phyloP scores from a whole-genome alignment of 2,113 vertebrate species.

The Cervus canadensis region DNA sequence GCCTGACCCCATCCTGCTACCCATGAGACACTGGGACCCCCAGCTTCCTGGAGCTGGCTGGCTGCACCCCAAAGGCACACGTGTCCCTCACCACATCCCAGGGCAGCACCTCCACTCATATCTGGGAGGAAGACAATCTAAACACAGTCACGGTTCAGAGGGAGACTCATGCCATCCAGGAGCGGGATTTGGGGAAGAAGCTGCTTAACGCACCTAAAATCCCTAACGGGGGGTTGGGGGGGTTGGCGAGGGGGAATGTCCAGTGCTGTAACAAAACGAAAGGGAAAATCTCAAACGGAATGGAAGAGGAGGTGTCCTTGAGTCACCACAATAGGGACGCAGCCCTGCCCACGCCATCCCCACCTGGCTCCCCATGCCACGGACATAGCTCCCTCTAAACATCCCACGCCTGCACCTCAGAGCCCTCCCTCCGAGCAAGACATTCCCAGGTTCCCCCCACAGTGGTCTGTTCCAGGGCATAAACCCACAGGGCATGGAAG shows the following conservation, averaged over 20 bases:
- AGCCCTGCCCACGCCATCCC: neutral
- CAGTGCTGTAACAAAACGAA: neutral
- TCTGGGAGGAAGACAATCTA: no score
- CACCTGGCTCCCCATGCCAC: neutral
- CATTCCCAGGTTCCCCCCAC: accelerated
- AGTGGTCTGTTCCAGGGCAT: accelerated
- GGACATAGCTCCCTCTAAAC: accelerated
- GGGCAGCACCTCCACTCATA: accelerated
- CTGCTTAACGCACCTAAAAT: neutral
- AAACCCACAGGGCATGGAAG: neutral
- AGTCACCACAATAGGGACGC: accelerated
- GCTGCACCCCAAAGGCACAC: no score
- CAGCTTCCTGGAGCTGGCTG: neutral
- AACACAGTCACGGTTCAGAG: neutral
- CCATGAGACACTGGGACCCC: neutral
- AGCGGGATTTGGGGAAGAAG: neutral
- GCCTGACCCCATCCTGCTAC: neutral
- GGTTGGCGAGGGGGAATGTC: accelerated
- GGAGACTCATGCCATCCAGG: accelerated
- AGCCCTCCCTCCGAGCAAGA: accelerated
- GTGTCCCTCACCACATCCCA: neutral
- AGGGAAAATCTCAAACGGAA: neutral
- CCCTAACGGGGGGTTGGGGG: neutral
- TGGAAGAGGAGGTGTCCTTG: no score
- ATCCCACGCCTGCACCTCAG: neutral